Evolutionary conservation across 2,113 vertebrate species (phyloP).

Genomic region (Myiozetetes cayanensis): DNA sequence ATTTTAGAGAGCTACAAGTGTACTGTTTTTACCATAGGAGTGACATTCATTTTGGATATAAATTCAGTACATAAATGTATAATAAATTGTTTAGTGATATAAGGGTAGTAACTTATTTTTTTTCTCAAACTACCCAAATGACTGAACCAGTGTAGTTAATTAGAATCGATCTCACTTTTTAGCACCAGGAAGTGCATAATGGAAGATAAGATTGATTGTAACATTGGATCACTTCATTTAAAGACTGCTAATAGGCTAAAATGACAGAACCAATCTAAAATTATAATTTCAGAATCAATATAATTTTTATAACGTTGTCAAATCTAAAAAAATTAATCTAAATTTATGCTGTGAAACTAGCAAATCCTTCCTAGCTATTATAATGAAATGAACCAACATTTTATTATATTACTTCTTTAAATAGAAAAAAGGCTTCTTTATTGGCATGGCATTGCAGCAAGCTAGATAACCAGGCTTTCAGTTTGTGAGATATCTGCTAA

Average conservation of each 20-base stretch:
- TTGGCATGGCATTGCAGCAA: slow-evolving; percentile 7
- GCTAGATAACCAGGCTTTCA: slow-evolving; percentile 22
- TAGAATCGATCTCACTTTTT: slow-evolving; percentile 73
- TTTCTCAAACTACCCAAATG: slow-evolving; percentile 35
- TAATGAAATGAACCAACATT: slow-evolving; percentile 60
- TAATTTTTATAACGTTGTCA: slow-evolving; percentile 72
- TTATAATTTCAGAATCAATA: slow-evolving; percentile 75
- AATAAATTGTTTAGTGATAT: slow-evolving; percentile 45
- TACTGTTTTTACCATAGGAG: not conserved
- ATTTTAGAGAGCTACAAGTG: not conserved
- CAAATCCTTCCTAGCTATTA: slow-evolving; percentile 64
- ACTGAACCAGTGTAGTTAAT: slow-evolving; percentile 66
- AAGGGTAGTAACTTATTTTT: not conserved
- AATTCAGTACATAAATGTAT: slow-evolving; percentile 31
- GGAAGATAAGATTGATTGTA: slow-evolving; percentile 73
- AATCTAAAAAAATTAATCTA: slow-evolving; percentile 70
- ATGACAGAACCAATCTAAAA: slow-evolving; percentile 72
- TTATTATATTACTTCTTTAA: slow-evolving; percentile 66
- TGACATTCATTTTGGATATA: not conserved
- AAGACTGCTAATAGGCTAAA: slow-evolving; percentile 70
- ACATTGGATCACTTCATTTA: slow-evolving; percentile 72
- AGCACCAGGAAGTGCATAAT: slow-evolving; percentile 70
- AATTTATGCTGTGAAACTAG: slow-evolving; percentile 64
- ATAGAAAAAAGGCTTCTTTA: slow-evolving; percentile 41
- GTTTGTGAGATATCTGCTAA: slow-evolving; percentile 15